Conservation (phyloP, 2,888 invertebrate species). For the Allygus modestus region DNA sequence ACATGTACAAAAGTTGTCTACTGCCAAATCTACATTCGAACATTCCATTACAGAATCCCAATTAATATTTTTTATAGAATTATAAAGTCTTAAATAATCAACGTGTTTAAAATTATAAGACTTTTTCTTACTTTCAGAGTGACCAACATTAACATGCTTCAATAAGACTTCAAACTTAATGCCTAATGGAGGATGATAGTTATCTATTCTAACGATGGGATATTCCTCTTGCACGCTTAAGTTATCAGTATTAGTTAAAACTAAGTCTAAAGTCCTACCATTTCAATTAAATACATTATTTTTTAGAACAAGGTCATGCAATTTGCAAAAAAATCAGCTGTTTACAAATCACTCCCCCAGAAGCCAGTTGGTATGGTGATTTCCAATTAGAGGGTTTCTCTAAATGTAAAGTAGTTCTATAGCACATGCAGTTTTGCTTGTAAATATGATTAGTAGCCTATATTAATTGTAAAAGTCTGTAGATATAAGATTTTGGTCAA, state of each 20-base stretch:
- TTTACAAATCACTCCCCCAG: no score
- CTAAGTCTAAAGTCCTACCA: not conserved
- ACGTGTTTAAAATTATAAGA: slow-evolving; percentile 2
- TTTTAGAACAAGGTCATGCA: no score
- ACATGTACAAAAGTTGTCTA: not conserved
- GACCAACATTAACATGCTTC: not conserved
- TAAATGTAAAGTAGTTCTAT: no score
- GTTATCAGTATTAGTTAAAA: not conserved
- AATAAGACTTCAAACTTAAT: not conserved
- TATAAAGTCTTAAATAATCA: not conserved
- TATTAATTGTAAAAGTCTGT: no score
- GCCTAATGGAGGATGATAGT: not conserved
- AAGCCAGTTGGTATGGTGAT: no score
- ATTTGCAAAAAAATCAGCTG: no score
- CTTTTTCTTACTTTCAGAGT: not conserved
- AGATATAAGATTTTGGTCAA: no score
- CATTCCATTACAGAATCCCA: not conserved
- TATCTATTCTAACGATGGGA: not conserved
- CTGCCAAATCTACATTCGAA: not conserved
- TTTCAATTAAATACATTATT: no score
- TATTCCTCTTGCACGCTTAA: not conserved
- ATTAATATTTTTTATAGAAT: not conserved
- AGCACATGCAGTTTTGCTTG: no score
- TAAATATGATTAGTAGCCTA: no score
- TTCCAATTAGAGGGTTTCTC: no score